A percentile compares a stretch with the other conserved stretches of the same genome.
These are phyloP conservation scores for Esox lucius DNA, from an alignment of 2,797 vertebrate species.

Conservation along the genomic window DNA sequence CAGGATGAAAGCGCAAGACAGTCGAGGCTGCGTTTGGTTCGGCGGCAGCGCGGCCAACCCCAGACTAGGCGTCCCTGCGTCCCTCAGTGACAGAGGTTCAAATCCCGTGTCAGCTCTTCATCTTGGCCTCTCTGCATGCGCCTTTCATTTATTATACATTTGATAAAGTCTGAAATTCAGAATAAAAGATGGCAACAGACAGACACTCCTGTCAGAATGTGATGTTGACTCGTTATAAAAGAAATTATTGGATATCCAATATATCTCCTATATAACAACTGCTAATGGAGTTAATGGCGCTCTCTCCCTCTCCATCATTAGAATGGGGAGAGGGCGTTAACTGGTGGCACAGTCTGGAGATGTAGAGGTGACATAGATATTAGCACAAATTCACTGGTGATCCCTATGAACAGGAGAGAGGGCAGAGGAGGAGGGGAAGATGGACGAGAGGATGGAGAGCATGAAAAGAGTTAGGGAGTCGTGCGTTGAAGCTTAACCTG, in stretches of 20 bases:
- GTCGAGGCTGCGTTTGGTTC: background rate
- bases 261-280: too few relatives aligned
- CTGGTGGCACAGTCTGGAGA: background rate
- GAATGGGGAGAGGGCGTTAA: too few relatives aligned
- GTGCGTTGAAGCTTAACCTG: slow-evolving; percentile 14
- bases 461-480: slow-evolving; percentile 16
- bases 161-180: background rate
- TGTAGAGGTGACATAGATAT: background rate
- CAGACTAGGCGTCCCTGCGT: background rate
- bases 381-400: too few relatives aligned
- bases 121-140: background rate
- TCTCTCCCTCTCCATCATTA: background rate
- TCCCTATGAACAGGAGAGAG: background rate
- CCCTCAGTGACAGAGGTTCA: background rate
- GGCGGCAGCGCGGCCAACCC: background rate
- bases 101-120: background rate
- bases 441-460: slow-evolving; percentile 13
- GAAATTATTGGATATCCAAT: background rate
- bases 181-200: background rate
- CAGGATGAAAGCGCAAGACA: background rate
- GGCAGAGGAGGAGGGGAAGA: slow-evolving; percentile 1
- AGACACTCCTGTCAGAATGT: background rate
- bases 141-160: background rate
- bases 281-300: too few relatives aligned
- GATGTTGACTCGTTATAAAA: background rate